These are phyloP conservation scores for Stenchaetothrips biformis DNA, from an alignment of 2,888 invertebrate species.

Conservation along the genomic window DNA sequence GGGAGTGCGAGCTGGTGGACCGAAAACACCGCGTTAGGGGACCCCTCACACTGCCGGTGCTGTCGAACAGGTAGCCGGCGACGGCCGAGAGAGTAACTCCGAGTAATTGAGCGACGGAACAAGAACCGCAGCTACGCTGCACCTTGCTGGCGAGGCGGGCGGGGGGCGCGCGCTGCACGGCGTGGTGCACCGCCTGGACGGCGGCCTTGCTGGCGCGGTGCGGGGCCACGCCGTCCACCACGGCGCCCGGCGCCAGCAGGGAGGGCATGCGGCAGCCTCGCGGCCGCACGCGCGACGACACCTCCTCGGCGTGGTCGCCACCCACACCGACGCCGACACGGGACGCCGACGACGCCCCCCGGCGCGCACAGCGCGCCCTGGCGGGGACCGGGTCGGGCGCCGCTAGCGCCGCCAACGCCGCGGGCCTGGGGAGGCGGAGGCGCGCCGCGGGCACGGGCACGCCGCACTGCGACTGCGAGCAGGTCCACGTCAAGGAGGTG, in stretches of 20 bases:
- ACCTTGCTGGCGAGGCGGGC: too few species aligned
- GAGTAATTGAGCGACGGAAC: too few species aligned
- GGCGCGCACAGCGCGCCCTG: background rate
- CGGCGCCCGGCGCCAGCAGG: background rate
- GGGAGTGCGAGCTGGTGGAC: too few species aligned
- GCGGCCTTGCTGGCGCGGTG: background rate
- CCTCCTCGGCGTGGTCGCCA: background rate
- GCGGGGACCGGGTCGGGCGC: background rate
- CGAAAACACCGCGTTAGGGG: too few species aligned
- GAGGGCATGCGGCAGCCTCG: conserved; percentile 1
- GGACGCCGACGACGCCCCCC: background rate
- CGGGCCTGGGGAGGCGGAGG: background rate
- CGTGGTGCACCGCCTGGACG: too few species aligned
- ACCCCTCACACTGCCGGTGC: too few species aligned
- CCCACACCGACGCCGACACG: too few species aligned
- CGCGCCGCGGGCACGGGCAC: background rate
- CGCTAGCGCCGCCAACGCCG: background rate
- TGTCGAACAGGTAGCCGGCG: too few species aligned
- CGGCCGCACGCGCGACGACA: background rate
- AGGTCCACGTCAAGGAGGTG: background rate
- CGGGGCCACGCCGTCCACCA: background rate
- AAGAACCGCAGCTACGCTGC: too few species aligned
- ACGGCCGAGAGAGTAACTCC: too few species aligned
- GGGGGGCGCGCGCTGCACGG: too few species aligned
- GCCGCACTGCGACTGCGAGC: background rate